phyloP scores from a whole-genome alignment of 2,113 vertebrate species.

The Thermophis baileyi region DNA sequence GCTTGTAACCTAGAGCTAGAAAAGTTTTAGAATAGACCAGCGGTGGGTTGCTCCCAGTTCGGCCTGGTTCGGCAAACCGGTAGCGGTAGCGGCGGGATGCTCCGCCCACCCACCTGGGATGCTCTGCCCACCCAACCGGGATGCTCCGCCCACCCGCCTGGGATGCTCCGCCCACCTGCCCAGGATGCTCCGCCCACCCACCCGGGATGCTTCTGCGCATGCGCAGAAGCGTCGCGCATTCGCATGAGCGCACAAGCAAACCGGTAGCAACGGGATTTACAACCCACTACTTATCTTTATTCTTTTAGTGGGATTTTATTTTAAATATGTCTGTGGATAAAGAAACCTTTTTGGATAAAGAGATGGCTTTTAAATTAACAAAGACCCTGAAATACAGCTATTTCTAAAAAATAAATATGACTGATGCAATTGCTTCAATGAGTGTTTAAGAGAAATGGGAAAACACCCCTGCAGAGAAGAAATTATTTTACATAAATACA shows the following conservation, averaged over 20 bases:
- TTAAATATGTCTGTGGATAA: neutral
- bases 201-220: no score
- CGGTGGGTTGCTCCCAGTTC: no score
- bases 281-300: neutral
- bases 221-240: accelerated
- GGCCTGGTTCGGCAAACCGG: no score
- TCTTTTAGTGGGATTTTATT: neutral
- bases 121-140: no score
- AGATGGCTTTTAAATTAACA: neutral
- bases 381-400: neutral
- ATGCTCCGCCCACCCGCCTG: no score
- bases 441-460: neutral
- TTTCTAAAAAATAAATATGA: neutral
- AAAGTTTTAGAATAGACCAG: neutral
- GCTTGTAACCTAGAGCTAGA: neutral
- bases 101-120: no score
- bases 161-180: no score
- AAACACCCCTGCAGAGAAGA: neutral
- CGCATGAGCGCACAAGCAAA: no score
- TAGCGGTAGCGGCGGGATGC: no score
- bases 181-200: no score
- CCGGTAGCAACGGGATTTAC: no score
- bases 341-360: neutral
- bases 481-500: neutral
- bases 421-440: neutral